phyloP scores from a whole-genome alignment of 2,888 invertebrate species.

The Erebia aethiops region DNA sequence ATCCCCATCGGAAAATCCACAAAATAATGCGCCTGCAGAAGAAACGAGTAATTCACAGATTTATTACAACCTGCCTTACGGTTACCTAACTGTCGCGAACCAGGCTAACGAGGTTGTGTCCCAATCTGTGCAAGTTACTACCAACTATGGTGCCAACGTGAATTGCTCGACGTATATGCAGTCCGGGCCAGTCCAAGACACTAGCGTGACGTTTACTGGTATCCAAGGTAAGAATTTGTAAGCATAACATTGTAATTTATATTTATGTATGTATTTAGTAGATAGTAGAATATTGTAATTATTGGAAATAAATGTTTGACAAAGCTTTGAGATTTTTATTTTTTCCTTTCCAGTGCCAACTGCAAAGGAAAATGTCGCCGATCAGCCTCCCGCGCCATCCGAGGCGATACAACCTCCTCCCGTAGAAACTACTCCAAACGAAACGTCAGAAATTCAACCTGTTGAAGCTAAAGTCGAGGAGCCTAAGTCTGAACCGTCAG shows the following conservation, averaged over 20 bases:
- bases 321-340: slow-evolving; percentile 56
- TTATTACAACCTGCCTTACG: slow-evolving; percentile 78
- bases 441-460: slow-evolving; percentile 42
- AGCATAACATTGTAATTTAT: slow-evolving; percentile 21
- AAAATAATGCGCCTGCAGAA: slow-evolving; percentile 40
- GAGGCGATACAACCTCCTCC: slow-evolving; percentile 44
- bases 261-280: slow-evolving; percentile 23
- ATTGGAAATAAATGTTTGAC: slow-evolving; percentile 54
- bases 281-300: slow-evolving; percentile 36
- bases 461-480: slow-evolving; percentile 46
- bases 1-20: slow-evolving; percentile 70
- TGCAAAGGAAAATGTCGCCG: slow-evolving; percentile 56
- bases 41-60: slow-evolving; percentile 55
- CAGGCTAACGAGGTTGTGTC: slow-evolving; percentile 57
- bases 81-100: slow-evolving; percentile 65
- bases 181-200: slow-evolving; percentile 58
- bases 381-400: slow-evolving; percentile 27
- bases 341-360: slow-evolving; percentile 71
- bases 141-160: slow-evolving; percentile 62
- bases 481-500: slow-evolving; percentile 61
- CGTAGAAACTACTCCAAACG: slow-evolving; percentile 29
- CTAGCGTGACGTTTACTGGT: slow-evolving; percentile 62
- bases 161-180: slow-evolving; percentile 74
- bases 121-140: slow-evolving; percentile 51
- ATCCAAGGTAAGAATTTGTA: slow-evolving; percentile 70